Base-by-base conservation (phyloP, 1,140 invertebrate species). In the Eubasilissa regina region DNA sequence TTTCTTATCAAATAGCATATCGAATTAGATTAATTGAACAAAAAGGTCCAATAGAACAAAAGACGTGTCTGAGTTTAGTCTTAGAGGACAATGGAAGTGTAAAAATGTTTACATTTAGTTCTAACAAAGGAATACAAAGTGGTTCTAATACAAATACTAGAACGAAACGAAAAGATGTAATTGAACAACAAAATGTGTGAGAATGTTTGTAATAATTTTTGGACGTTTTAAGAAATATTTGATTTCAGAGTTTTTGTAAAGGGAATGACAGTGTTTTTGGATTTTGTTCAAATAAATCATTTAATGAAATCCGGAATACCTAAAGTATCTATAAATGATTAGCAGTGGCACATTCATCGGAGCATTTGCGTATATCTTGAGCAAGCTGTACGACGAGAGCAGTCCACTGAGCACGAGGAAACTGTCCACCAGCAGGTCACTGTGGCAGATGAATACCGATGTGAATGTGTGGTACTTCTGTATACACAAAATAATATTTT, bases 351-450 rank as follows among this genome's bases (percentile, higher is more conserved):
- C 25, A 17, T 81, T 81, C 44, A 82, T 68, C n/a, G 64, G 25
- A 10, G 19, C 12, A 15, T 82, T 72, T 45, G 79, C 48, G 13
- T 64, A 75, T 3, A 51, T 43, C 64, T 75, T 74, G 10, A 82
- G 68, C 43, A 82, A 45, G 11, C 73, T 58, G 21, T 78, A 75
- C n/a, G 70, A 55, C 4, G 56, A 21, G 0, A 19, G 48, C 12
- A 91, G 77, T 56, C 92, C 93, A 83, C 93, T 93, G 12, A 91
- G 83, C 43, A 92, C 81, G 81, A 93, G 93, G 84, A 93, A 94
- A 0, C 91, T 89, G 84, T 94, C 93, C 4, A 93, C 92, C 55
- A 92, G 90, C 3, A 93, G 85, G 78, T 92, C 90, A 9, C 90
- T 91, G 85, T 93, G 92, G 8, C 91, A 86, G 3, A 90, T 64